Percentiles rank a stretch among this genome's conserved stretches.
These are phyloP conservation scores for Halictus ligatus DNA, from an alignment of 2,888 invertebrate genomes.

Conservation along the genomic window DNA sequence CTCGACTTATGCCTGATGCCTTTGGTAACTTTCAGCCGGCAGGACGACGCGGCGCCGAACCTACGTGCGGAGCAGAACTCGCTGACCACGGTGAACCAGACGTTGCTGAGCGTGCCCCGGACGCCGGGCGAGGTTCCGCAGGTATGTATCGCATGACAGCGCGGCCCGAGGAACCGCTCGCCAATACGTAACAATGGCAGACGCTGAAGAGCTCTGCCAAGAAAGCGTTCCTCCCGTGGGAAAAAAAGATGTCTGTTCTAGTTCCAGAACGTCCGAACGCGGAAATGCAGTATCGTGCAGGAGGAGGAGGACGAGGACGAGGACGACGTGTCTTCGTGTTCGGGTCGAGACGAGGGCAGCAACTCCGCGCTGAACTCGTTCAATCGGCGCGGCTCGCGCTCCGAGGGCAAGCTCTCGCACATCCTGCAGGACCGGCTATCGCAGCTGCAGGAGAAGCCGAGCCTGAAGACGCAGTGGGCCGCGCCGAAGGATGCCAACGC, in stretches of 20 bases:
- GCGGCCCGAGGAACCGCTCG: too few species aligned
- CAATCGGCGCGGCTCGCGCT: slow-evolving; percentile 90
- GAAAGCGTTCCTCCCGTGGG: slow-evolving; percentile 9
- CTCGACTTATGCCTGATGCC: not conserved
- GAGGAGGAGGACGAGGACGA: slow-evolving; percentile 97
- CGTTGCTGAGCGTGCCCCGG: slow-evolving; percentile 87
- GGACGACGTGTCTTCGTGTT: slow-evolving; percentile 89
- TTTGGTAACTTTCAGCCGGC: slow-evolving; percentile 69
- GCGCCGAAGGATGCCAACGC: slow-evolving; percentile 60
- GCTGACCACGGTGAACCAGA: slow-evolving; percentile 80
- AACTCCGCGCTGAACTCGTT: slow-evolving; percentile 84
- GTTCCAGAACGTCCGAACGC: slow-evolving; percentile 86
- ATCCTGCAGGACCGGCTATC: slow-evolving; percentile 88
- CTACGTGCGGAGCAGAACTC: slow-evolving; percentile 76
- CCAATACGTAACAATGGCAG: not conserved
- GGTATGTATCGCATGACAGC: slow-evolving; percentile 82
- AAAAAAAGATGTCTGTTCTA: slow-evolving; percentile 22
- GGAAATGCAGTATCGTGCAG: slow-evolving; percentile 96
- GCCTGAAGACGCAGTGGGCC: slow-evolving; percentile 70
- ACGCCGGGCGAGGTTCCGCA: slow-evolving; percentile 89
- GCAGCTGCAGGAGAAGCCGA: slow-evolving; percentile 87
- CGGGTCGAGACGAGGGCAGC: slow-evolving; percentile 86
- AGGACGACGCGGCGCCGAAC: slow-evolving; percentile 72
- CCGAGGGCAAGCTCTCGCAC: slow-evolving; percentile 91
- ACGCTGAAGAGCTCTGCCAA: not conserved